Percentiles rank a stretch among this genome's conserved stretches.
These are phyloP conservation scores for Cyclopterus lumpus DNA, from an alignment of 2,797 vertebrate species.

Conservation along the genomic window DNA sequence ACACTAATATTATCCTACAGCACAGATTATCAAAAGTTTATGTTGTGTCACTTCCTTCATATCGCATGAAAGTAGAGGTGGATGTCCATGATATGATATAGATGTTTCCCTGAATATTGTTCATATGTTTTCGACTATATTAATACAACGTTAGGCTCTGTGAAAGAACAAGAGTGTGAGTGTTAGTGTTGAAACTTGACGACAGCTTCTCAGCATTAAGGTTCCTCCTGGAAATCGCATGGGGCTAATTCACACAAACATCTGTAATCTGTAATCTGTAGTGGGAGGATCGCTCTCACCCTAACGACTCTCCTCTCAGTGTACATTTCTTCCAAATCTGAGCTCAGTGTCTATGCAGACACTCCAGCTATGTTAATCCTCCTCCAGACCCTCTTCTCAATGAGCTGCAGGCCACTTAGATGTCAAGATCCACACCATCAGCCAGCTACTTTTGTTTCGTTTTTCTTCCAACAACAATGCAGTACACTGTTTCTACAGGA, in stretches of 20 bases:
- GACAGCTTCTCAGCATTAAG: conserved; percentile 39
- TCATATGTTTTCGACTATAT: background rate
- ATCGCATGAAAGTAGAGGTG: background rate
- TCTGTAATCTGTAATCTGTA: conserved; percentile 50
- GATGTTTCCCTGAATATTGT: background rate
- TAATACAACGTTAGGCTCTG: conserved; percentile 18
- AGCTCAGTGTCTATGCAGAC: conserved; percentile 22
- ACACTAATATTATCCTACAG: conserved; percentile 37
- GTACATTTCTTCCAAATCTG: conserved; percentile 35
- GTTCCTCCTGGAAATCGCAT: conserved; percentile 36
- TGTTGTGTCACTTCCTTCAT: background rate
- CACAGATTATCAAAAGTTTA: conserved; percentile 42
- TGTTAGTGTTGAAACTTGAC: conserved; percentile 29
- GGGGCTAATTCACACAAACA: conserved; percentile 59
- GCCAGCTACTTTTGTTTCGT: background rate
- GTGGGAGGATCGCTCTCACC: conserved; percentile 41
- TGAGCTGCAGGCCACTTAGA: conserved; percentile 28
- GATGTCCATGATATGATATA: background rate
- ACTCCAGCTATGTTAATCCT: conserved; percentile 22
- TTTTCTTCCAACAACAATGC: conserved; percentile 10
- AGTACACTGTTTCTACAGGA: background rate
- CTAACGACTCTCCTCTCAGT: conserved; percentile 14
- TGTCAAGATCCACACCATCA: conserved; percentile 30
- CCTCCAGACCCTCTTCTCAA: conserved; percentile 12
- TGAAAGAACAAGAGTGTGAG: background rate